Evolutionary conservation across 2,113 vertebrate species (phyloP).

Genomic region (Mustela lutreola): DNA sequence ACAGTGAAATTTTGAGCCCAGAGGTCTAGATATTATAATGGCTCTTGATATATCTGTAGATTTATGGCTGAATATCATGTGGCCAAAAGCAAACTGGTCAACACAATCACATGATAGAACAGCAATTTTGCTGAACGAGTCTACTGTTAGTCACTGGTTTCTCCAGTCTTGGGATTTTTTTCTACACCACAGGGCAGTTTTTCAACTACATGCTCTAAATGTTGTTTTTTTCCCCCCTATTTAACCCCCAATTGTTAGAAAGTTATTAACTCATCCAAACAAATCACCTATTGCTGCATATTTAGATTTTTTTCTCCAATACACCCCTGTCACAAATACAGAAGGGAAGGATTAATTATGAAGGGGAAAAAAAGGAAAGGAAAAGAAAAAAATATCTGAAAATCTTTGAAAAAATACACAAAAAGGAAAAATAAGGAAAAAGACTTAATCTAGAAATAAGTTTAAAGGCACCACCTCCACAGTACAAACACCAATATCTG

Average conservation of each 20-base stretch:
- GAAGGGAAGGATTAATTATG: conserved; percentile 10
- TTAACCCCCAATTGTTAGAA: background rate
- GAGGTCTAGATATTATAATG: conserved; percentile 24
- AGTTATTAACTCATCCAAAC: background rate
- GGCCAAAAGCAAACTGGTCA: conserved; percentile 16
- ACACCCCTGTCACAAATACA: background rate
- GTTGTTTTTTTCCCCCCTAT: background rate
- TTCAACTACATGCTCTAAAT: background rate
- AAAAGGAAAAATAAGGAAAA: background rate
- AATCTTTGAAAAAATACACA: background rate
- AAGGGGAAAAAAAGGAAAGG: background rate
- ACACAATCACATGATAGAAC: background rate
- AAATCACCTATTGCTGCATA: background rate
- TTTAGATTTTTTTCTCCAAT: background rate
- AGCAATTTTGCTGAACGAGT: background rate
- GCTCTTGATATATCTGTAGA: background rate
- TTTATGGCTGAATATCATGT: background rate
- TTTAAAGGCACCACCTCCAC: background rate
- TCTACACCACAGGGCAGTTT: background rate
- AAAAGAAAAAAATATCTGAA: background rate
- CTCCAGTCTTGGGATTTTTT: background rate
- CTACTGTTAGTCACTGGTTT: background rate
- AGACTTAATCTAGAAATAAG: background rate
- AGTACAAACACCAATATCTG: background rate
- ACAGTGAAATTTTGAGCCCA: conserved; percentile 23